Conservation (phyloP, 1,140 invertebrate genomes). For the Pogonomyrmex californicus region DNA sequence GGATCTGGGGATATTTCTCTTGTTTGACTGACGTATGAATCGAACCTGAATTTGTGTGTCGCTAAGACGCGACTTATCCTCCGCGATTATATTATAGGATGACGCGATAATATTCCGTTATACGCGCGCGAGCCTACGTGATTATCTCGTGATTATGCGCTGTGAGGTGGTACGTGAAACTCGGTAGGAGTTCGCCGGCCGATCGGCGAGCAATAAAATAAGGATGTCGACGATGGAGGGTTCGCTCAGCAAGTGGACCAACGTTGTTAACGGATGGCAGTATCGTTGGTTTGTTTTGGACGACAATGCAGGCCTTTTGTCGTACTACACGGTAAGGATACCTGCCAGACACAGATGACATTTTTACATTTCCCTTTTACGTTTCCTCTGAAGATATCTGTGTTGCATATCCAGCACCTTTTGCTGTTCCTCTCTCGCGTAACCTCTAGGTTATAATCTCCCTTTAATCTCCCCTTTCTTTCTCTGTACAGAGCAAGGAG, state of each 20-base stretch:
- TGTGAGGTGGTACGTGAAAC: slow-evolving; percentile 7
- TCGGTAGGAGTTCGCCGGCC: background rate
- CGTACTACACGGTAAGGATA: slow-evolving; percentile 96
- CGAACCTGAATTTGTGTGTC: background rate
- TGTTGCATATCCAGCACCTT: background rate
- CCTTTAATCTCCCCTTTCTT: background rate
- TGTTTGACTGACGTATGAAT: background rate
- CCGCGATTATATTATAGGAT: background rate
- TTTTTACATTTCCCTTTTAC: background rate
- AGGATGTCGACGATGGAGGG: slow-evolving; percentile 95
- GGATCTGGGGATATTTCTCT: too few species aligned
- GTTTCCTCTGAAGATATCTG: background rate
- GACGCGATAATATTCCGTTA: slow-evolving; percentile 37
- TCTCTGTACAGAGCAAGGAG: slow-evolving; percentile 95
- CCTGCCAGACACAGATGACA: background rate
- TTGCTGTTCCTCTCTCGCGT: background rate
- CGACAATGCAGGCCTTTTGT: slow-evolving; percentile 97
- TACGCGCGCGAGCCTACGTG: background rate
- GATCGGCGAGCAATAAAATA: slow-evolving; percentile 67
- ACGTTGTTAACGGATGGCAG: slow-evolving; percentile 99
- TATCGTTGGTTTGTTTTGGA: slow-evolving; percentile 99
- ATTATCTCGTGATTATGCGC: background rate
- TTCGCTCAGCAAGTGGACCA: slow-evolving; percentile 99
- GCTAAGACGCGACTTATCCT: background rate
- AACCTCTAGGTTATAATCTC: background rate